Evolutionary conservation across 1,140 invertebrate species (phyloP).

Genomic region (Ceratina australensis): DNA sequence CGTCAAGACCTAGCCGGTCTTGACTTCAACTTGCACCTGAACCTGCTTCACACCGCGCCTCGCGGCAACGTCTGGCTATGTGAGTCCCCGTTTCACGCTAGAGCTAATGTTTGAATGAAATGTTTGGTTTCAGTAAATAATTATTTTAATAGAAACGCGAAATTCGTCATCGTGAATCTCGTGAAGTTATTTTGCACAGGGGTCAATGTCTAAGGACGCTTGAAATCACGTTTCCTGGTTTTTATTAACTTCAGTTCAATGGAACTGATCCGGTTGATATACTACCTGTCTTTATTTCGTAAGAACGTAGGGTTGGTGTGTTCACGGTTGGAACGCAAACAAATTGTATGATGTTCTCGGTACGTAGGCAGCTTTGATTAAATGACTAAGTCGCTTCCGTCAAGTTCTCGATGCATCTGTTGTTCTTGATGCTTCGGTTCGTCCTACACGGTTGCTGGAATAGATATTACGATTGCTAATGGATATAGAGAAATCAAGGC

Average conservation of each 20-base stretch:
- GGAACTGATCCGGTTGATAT: no score
- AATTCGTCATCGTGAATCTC: no score
- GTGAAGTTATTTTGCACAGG: no score
- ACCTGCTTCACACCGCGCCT: conserved; percentile 80
- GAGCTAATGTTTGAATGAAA: not conserved
- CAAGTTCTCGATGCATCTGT: not conserved
- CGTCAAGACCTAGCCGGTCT: conserved; percentile 82
- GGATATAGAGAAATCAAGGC: no score
- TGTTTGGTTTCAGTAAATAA: not conserved
- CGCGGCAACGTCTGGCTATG: conserved; percentile 83
- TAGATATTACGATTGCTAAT: no score
- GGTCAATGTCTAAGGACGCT: no score
- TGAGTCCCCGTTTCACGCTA: conserved; percentile 72
- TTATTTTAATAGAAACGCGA: not conserved
- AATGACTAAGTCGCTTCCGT: not conserved
- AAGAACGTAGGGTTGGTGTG: not conserved
- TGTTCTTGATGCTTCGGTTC: not conserved
- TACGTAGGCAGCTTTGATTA: not conserved
- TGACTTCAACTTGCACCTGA: conserved; percentile 81
- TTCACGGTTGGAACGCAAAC: not conserved
- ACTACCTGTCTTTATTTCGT: not conserved
- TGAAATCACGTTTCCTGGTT: no score
- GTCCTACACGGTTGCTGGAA: not conserved
- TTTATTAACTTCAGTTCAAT: not conserved
- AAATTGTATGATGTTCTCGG: not conserved